Evolutionary conservation across 2,113 vertebrate genomes (phyloP).

Genomic region (Chloropsis cyanopogon): DNA sequence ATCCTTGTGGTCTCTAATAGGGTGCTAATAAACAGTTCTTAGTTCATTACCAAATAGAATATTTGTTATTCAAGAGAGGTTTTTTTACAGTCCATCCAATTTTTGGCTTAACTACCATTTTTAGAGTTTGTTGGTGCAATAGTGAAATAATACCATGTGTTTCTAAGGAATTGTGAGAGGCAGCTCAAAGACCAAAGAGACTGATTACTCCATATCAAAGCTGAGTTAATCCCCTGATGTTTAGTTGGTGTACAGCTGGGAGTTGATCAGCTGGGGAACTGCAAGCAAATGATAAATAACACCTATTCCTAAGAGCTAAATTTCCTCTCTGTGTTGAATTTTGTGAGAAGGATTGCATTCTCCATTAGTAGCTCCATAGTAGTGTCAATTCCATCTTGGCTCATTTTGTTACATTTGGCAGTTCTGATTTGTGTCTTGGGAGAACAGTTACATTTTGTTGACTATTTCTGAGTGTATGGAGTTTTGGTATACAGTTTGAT

Average conservation of each 20-base stretch:
- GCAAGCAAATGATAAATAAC: neutral
- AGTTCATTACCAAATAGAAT: neutral
- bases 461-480: neutral
- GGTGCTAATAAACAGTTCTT: neutral
- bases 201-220: neutral
- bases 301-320: neutral
- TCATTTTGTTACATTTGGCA: conserved; percentile 1
- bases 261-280: neutral
- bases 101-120: neutral
- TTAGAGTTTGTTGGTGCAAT: neutral
- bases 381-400: neutral
- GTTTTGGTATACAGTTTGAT: neutral
- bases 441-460: neutral
- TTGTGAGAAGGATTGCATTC: neutral
- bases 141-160: neutral
- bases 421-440: neutral
- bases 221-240: neutral
- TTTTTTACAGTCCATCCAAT: neutral
- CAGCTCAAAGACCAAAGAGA: neutral
- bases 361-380: neutral
- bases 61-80: neutral
- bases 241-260: neutral
- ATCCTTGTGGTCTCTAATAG: neutral
- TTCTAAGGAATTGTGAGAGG: neutral
- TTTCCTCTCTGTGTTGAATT: neutral